Percentiles rank a stretch among this genome's conserved stretches.
phyloP scores from a whole-genome alignment of 2,797 vertebrate genomes.

The Saxicola maurus region DNA sequence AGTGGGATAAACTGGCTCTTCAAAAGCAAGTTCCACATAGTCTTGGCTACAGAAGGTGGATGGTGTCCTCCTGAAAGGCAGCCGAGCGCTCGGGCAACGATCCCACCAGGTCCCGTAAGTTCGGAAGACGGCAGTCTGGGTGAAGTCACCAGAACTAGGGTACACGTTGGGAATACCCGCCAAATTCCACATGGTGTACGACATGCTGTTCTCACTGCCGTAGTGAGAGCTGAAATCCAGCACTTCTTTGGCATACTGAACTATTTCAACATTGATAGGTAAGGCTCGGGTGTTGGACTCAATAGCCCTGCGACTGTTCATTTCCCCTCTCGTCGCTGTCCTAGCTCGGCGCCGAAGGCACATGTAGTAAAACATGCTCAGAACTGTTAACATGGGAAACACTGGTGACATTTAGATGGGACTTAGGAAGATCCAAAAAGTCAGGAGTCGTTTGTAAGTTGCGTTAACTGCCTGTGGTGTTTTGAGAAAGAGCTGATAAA shows the following conservation, averaged over 20 bases:
- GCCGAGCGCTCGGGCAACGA: conserved; percentile 82
- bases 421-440: conserved; percentile 58
- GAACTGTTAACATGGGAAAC: conserved; percentile 96
- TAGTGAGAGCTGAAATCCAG: conserved; percentile 98
- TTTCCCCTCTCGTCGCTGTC: conserved; percentile 89
- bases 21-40: conserved; percentile 93
- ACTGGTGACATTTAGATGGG: conserved; percentile 72
- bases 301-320: conserved; percentile 88
- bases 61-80: conserved; percentile 84
- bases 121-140: conserved; percentile 95
- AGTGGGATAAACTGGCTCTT: conserved; percentile 95
- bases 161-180: conserved; percentile 93
- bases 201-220: conserved; percentile 98
- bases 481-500: conserved; percentile 62
- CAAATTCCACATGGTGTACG: conserved; percentile 98
- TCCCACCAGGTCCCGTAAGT: conserved; percentile 96
- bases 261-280: conserved; percentile 87
- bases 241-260: conserved; percentile 96
- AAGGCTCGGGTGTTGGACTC: conserved; percentile 86
- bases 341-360: conserved; percentile 97
- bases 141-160: conserved; percentile 96
- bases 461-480: conserved; percentile 60
- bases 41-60: conserved; percentile 89
- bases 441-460: conserved; percentile 60
- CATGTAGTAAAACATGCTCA: conserved; percentile 99